Conservation (phyloP, 2,888 invertebrate genomes). For the Mesopsocus fuscifrons region DNA sequence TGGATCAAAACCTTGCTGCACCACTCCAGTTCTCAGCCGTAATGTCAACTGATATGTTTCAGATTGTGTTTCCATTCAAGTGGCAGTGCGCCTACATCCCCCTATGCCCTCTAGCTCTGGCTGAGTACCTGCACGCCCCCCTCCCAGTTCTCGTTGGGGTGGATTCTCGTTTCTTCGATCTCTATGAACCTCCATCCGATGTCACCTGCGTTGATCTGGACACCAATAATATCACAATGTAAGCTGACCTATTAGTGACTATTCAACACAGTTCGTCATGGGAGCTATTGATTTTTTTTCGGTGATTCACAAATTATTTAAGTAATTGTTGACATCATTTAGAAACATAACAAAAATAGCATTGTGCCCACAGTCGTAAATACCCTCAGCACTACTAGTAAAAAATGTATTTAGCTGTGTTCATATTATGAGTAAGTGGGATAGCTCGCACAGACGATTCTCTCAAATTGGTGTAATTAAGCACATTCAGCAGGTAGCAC, state of each 20-base stretch:
- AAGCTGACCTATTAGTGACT: too few relatives aligned
- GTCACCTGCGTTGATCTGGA: constrained; percentile 97
- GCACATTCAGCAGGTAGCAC: too few relatives aligned
- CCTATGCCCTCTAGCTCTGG: constrained; percentile 84
- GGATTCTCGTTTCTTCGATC: constrained; percentile 91
- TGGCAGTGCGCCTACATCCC: constrained; percentile 99
- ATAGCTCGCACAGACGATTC: too few relatives aligned
- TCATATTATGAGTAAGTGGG: too few relatives aligned
- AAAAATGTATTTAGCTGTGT: too few relatives aligned
- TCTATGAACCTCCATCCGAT: constrained; percentile 90
- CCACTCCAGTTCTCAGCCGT: too few relatives aligned
- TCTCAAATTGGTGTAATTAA: too few relatives aligned
- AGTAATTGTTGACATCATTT: constrained; percentile 4
- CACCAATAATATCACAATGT: constrained; percentile 83
- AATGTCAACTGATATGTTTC: constrained; percentile 17
- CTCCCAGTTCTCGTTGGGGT: constrained; percentile 94
- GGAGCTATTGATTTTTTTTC: constrained; percentile 14
- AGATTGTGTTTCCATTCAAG: constrained; percentile 90
- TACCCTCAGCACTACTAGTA: too few relatives aligned
- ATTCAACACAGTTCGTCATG: constrained; percentile 7
- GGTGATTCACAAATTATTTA: too few relatives aligned
- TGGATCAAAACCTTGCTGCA: too few relatives aligned
- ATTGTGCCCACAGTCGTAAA: too few relatives aligned
- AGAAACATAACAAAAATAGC: too few relatives aligned
- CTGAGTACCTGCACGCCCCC: constrained; percentile 93